These are phyloP conservation scores for Orussus abietinus DNA, from an alignment of 1,140 invertebrate genomes.

Conservation along the genomic window DNA sequence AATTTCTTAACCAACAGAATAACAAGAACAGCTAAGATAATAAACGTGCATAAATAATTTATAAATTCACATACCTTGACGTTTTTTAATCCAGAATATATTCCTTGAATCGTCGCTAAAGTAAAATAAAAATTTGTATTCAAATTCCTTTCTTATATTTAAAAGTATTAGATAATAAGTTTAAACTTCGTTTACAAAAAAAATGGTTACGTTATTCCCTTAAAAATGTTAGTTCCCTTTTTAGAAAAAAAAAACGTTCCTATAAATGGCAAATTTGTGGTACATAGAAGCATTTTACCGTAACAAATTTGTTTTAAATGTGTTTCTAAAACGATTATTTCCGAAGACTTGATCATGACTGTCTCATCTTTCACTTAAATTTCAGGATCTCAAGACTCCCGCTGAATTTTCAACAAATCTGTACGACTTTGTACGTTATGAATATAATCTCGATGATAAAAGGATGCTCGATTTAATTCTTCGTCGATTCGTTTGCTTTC, in stretches of 20 bases:
- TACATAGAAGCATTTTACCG: too few species aligned
- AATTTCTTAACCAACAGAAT: too few species aligned
- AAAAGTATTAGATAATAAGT: conserved; percentile 2
- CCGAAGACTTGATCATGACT: not conserved
- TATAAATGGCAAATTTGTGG: conserved; percentile 4
- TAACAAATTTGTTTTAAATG: too few species aligned
- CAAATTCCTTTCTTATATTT: too few species aligned
- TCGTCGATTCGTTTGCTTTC: conserved; percentile 17
- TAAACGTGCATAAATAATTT: conserved; percentile 1
- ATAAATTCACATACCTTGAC: not conserved
- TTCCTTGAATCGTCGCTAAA: too few species aligned
- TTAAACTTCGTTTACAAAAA: not conserved
- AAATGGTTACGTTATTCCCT: conserved; percentile 1
- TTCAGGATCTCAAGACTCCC: conserved; percentile 21
- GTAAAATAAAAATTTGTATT: too few species aligned
- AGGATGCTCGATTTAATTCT: conserved; percentile 21
- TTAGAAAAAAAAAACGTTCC: conserved; percentile 6
- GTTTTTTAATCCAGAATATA: not conserved
- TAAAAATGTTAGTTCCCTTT: not conserved
- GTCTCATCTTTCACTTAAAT: conserved; percentile 5
- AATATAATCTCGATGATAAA: conserved; percentile 15
- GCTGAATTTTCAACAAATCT: conserved; percentile 26
- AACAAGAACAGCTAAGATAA: too few species aligned
- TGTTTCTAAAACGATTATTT: too few species aligned
- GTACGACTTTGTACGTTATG: conserved; percentile 18